A percentile compares a stretch with the other conserved stretches of the same genome.
Conservation (phyloP, 2,888 invertebrate genomes). For the Epinotia bilunana region DNA sequence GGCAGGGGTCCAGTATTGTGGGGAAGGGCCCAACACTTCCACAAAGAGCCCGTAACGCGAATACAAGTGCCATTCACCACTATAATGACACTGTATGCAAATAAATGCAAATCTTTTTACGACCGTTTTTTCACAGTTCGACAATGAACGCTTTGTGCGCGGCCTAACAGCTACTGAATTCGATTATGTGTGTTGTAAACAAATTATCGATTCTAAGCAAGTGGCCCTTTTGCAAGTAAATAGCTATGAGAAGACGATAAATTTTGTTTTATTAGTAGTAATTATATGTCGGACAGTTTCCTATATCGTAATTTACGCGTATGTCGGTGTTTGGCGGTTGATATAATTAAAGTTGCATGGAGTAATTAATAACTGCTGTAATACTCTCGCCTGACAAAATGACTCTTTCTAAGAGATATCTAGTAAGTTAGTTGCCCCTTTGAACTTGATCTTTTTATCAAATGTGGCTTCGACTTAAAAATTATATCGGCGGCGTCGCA, state of each 20-base stretch:
- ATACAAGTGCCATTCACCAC: constrained; percentile 65
- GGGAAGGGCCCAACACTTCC: constrained; percentile 52
- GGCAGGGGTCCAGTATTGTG: constrained; percentile 64
- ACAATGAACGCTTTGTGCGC: constrained; percentile 63
- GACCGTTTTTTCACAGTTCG: constrained; percentile 58
- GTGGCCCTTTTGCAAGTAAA: constrained; percentile 41
- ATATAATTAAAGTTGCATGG: constrained; percentile 38
- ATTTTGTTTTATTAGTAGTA: constrained; percentile 39
- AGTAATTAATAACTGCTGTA: constrained; percentile 37
- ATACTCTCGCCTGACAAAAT: constrained; percentile 26
- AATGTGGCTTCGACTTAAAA: constrained; percentile 68
- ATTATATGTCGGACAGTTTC: constrained; percentile 30
- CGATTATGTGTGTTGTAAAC: constrained; percentile 68
- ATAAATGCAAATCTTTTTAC: constrained; percentile 74
- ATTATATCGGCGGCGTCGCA: constrained; percentile 75
- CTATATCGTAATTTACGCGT: constrained; percentile 38
- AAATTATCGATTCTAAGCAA: constrained; percentile 56
- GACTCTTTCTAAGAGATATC: constrained; percentile 55
- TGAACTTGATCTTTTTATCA: constrained; percentile 83
- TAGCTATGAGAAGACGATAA: constrained; percentile 38
- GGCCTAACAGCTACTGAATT: constrained; percentile 67
- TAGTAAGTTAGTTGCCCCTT: constrained; percentile 67
- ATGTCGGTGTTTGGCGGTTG: constrained; percentile 17
- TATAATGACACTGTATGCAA: constrained; percentile 75
- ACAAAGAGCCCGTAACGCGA: constrained; percentile 58